Conservation (phyloP, 2,113 vertebrate genomes). For the Sander lucioperca region DNA sequence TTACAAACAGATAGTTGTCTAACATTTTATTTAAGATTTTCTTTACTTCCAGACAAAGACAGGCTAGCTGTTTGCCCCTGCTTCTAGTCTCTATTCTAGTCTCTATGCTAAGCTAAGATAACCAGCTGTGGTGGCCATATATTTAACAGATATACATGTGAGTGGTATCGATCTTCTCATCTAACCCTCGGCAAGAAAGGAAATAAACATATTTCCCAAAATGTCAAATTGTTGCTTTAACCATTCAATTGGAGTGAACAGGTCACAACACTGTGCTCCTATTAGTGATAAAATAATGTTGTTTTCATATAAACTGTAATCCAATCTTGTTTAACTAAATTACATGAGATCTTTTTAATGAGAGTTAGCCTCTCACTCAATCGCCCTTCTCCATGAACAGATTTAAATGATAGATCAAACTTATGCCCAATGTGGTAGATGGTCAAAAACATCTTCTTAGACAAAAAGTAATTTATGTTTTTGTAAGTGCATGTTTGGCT, state of each 20-base stretch:
- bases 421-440: neutral
- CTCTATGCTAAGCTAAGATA: too few species aligned
- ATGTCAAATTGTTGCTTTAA: neutral
- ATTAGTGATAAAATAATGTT: neutral
- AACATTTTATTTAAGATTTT: too few species aligned
- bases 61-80: too few species aligned
- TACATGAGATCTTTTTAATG: neutral
- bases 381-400: neutral
- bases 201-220: neutral
- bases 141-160: too few species aligned
- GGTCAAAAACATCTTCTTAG: neutral
- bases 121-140: too few species aligned
- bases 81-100: too few species aligned
- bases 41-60: too few species aligned
- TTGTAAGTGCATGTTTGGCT: neutral
- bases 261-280: neutral
- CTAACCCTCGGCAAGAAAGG: neutral
- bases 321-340: neutral
- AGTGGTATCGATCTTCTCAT: neutral
- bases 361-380: neutral
- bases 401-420: slow-evolving; percentile 13
- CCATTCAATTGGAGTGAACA: neutral
- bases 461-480: neutral
- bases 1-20: neutral
- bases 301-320: neutral